Evolutionary conservation across 2,888 invertebrate genomes (phyloP), one percentile per base, ranked within the genome.

Genomic region (Frankliniella intonsa): DNA sequence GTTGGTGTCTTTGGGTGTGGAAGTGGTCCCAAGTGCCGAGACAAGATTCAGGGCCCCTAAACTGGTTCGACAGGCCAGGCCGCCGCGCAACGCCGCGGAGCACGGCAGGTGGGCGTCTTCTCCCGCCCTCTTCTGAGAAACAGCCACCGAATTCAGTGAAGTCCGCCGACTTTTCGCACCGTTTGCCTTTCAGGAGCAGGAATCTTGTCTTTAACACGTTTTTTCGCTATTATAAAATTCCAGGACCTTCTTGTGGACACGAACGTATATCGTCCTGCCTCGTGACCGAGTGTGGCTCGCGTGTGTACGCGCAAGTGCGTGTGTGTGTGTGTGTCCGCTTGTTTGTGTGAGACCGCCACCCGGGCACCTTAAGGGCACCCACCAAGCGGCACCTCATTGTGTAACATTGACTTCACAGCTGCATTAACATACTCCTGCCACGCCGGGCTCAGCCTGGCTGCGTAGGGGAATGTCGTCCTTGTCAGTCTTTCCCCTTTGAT

Each of bases 201-300:
- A 49, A 51, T 81, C 62, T 81, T 81, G 50, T 81, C 81, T 19
- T 50, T 81, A 25, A 27, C 81, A 62, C 51, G n/a, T 81, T 81
- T 81, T 81, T 81, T 51, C 22, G 69, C 69, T 76, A 76, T 76
- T 76, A 76, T 25, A 76, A 76, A 22, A 76, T 76, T 76, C 69
- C 69, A 11, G 69, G 25, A 76, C 69, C 69, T 76, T 11, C 69
- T 25, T 22, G 7, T 76, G 69, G 22, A 22, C 55, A 38, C 0
- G 62, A n/a, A 62, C 62, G n/a, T 62, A 62, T 62, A 62, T 62
- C 62, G 62, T 17, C 14, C 38, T 38, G 62, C n/a, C n/a, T 10
- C 5, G 80, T n/a, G 80, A 50, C 50, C n/a, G 49, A 50, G 80
- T 14, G 50, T 38, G 19, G 80, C 80, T n/a, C 50, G 80, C 50